phyloP scores from a whole-genome alignment of 2,113 vertebrate species.

The Speoplatyrhinus poulsoni region DNA sequence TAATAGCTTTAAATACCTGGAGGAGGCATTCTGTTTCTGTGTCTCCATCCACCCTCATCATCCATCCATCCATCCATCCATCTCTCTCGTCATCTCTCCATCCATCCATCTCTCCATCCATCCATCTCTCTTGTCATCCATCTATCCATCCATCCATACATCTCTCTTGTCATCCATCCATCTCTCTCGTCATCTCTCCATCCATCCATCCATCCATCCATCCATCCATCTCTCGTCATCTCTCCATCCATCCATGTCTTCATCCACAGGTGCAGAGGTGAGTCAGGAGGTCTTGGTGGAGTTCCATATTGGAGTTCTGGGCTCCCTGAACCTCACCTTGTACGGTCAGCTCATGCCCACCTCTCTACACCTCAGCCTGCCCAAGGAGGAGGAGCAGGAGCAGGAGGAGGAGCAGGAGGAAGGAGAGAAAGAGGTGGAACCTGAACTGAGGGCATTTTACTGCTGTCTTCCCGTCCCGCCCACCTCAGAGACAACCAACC shows the following conservation, averaged over 20 bases:
- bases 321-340: conserved; percentile 48
- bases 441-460: conserved; percentile 29
- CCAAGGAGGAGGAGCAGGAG: conserved; percentile 21
- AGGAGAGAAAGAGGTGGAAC: conserved; percentile 12
- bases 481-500: conserved; percentile 34
- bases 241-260: neutral
- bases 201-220: neutral
- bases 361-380: conserved; percentile 38
- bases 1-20: too few species aligned
- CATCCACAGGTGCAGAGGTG: conserved; percentile 14
- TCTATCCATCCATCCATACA: too few species aligned
- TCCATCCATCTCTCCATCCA: neutral
- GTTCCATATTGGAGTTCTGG: conserved; percentile 25
- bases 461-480: conserved; percentile 49
- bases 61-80: too few species aligned
- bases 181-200: too few species aligned
- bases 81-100: neutral
- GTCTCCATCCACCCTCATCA: neutral
- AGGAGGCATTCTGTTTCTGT: neutral
- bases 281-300: conserved; percentile 40
- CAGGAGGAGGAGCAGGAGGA: conserved; percentile 14
- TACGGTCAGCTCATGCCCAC: conserved; percentile 27
- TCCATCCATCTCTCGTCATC: neutral
- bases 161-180: too few species aligned
- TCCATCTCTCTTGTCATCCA: neutral